Conservation (phyloP, 2,113 vertebrate genomes). For the Bambusicola thoracicus region DNA sequence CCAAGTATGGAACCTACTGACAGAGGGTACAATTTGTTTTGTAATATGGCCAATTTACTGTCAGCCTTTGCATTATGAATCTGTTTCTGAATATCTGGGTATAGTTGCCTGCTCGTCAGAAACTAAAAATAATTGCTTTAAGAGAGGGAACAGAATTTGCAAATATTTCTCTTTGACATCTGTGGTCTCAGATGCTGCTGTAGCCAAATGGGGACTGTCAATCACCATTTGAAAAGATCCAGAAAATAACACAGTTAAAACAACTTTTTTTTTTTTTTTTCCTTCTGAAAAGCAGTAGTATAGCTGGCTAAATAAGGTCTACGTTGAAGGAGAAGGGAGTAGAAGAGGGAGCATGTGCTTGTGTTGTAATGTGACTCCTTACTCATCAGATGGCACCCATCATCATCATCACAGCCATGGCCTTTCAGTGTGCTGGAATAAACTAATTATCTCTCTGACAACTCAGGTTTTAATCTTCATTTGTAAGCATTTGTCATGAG, state of each 20-base stretch:
- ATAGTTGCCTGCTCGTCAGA: constrained; percentile 7
- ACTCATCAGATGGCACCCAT: constrained; percentile 67
- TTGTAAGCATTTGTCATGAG: constrained; percentile 62
- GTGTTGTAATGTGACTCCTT: constrained; percentile 50
- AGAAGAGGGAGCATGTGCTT: constrained; percentile 12
- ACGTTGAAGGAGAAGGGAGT: background rate
- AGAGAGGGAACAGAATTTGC: constrained; percentile 38
- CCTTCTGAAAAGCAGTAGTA: background rate
- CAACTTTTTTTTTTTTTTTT: background rate
- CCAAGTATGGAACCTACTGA: constrained; percentile 9
- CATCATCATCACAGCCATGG: constrained; percentile 52
- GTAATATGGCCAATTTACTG: constrained; percentile 7
- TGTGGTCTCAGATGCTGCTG: constrained; percentile 7
- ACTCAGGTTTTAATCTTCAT: constrained; percentile 58
- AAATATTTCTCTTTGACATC: constrained; percentile 62
- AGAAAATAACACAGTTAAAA: constrained; percentile 24
- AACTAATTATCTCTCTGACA: constrained; percentile 68
- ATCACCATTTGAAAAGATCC: constrained; percentile 45
- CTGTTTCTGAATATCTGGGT: constrained; percentile 41
- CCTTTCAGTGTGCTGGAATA: constrained; percentile 55
- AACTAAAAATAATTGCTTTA: constrained; percentile 64
- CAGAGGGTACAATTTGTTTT: constrained; percentile 20
- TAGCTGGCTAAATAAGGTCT: constrained; percentile 58
- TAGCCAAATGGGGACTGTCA: constrained; percentile 41
- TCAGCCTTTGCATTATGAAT: constrained; percentile 42